Percentiles rank a stretch among this genome's conserved stretches.
phyloP scores from a whole-genome alignment of 1,140 invertebrate genomes.

The Hyles vespertilio region DNA sequence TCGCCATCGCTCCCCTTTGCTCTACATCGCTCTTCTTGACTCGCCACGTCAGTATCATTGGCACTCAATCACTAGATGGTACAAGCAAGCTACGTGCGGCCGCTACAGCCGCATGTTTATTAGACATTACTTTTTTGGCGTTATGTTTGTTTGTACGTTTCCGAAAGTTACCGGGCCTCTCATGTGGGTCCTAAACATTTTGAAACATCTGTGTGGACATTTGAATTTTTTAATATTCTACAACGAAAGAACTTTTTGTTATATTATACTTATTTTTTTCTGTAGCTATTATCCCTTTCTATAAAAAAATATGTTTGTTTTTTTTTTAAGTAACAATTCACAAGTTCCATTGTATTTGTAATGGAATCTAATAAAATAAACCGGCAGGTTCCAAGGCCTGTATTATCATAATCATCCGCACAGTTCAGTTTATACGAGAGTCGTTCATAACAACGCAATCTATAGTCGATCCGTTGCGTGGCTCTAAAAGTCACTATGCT shows the following conservation, averaged over 20 bases:
- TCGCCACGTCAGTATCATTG: no score
- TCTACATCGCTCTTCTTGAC: no score
- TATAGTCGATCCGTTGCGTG: conserved; percentile 2
- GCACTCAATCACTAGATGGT: no score
- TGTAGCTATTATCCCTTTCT: no score
- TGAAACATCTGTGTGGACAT: conserved; percentile 3
- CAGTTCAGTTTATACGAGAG: not conserved
- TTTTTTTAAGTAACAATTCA: no score
- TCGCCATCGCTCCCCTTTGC: no score
- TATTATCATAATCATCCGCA: conserved; percentile 4
- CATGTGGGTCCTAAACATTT: not conserved
- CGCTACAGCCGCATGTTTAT: conserved; percentile 17
- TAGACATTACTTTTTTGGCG: conserved; percentile 22
- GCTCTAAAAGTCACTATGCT: not conserved
- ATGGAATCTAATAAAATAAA: conserved; percentile 1
- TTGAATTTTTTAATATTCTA: not conserved
- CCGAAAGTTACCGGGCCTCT: conserved; percentile 15
- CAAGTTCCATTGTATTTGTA: no score
- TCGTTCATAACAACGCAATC: not conserved
- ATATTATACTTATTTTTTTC: no score
- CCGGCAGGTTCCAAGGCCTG: not conserved
- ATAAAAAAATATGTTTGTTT: no score
- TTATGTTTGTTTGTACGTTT: conserved; percentile 20
- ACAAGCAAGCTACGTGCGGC: no score
- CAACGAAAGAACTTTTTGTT: not conserved